Percentiles rank a stretch among this genome's conserved stretches.
Conservation (phyloP, 2,888 invertebrate species). For the Cheilosia vulpina region DNA sequence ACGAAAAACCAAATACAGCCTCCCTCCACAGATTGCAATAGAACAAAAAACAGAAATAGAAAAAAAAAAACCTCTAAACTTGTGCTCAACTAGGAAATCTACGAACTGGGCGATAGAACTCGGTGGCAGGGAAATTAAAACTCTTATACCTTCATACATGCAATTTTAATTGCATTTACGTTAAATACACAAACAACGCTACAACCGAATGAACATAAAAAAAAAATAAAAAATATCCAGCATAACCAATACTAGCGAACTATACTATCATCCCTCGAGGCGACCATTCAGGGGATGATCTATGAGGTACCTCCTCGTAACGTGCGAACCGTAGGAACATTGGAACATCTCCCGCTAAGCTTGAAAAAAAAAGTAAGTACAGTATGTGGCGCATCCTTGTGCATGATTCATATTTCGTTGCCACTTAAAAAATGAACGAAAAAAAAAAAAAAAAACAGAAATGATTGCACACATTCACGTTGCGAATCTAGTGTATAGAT, state of each 20-base stretch:
- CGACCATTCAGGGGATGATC: slow-evolving; percentile 52
- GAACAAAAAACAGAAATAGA: background rate
- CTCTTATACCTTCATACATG: slow-evolving; percentile 41
- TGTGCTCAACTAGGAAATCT: slow-evolving; percentile 17
- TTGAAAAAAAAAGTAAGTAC: slow-evolving; percentile 32
- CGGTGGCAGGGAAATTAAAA: slow-evolving; percentile 33
- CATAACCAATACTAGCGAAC: slow-evolving; percentile 34
- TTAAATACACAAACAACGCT: slow-evolving; percentile 44
- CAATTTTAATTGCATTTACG: slow-evolving; percentile 53
- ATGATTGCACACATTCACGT: slow-evolving; percentile 23
- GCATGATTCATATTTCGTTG: slow-evolving; percentile 50
- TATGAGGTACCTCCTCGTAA: slow-evolving; percentile 44
- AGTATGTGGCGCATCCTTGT: slow-evolving; percentile 38
- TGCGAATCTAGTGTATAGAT: background rate
- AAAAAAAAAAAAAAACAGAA: background rate
- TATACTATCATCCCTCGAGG: slow-evolving; percentile 37
- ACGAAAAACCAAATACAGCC: background rate
- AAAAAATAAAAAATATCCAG: background rate
- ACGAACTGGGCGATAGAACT: slow-evolving; percentile 20
- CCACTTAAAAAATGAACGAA: slow-evolving; percentile 35
- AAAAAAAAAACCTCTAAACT: no score
- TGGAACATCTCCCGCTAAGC: slow-evolving; percentile 27
- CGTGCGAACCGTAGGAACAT: slow-evolving; percentile 5
- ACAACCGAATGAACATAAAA: slow-evolving; percentile 7
- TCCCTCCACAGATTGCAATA: slow-evolving; percentile 19